Conservation (phyloP, 2,888 invertebrate species). For the Arctia plantaginis region DNA sequence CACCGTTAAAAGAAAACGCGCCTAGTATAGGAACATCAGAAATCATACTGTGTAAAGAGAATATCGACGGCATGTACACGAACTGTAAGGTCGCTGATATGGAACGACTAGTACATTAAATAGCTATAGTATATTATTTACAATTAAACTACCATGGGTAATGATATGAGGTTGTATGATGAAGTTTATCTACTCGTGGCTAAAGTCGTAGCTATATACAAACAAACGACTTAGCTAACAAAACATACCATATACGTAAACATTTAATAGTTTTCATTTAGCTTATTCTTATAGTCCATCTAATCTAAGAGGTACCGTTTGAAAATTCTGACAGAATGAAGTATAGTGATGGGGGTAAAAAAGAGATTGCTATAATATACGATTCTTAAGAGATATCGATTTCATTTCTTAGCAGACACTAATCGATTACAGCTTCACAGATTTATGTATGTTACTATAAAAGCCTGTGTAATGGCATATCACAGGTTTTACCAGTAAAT, state of each 20-base stretch:
- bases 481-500: too few species aligned
- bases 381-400: too few species aligned
- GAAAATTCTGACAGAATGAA: too few species aligned
- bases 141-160: conserved; percentile 62
- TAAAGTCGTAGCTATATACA: conserved; percentile 38
- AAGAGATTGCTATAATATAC: too few species aligned
- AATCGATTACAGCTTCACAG: too few species aligned
- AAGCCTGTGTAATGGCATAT: too few species aligned
- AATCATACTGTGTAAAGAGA: conserved; percentile 39
- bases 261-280: conserved; percentile 26
- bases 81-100: conserved; percentile 48
- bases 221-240: conserved; percentile 27
- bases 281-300: conserved; percentile 25
- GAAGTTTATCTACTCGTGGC: conserved; percentile 41
- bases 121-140: conserved; percentile 66
- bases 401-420: too few species aligned
- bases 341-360: too few species aligned
- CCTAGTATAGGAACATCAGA: conserved; percentile 50
- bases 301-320: too few species aligned
- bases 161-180: conserved; percentile 65
- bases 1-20: conserved; percentile 42
- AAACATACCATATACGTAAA: conserved; percentile 22
- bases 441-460: too few species aligned
- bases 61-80: conserved; percentile 39
- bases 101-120: conserved; percentile 62